These are phyloP conservation scores for Leptinotarsa peninsularis DNA, from an alignment of 2,888 invertebrate species.

Conservation along the genomic window DNA sequence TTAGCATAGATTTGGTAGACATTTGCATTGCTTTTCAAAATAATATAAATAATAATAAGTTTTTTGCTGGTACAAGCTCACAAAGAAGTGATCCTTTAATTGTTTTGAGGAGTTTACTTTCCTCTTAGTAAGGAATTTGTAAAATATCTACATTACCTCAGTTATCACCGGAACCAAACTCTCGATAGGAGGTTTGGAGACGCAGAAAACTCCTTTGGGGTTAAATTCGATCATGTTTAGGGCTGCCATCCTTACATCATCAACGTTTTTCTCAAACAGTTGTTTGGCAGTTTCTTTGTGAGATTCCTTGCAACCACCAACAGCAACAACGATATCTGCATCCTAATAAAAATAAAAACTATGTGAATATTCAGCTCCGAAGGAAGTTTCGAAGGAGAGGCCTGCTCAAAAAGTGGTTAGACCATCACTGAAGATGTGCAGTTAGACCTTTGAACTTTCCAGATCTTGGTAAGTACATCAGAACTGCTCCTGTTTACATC, in stretches of 20 bases:
- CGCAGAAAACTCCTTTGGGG: constrained; percentile 59
- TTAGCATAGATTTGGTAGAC: too few relatives aligned
- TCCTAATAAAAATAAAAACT: constrained; percentile 49
- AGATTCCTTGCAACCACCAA: constrained; percentile 58
- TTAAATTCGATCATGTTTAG: constrained; percentile 62
- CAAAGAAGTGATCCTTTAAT: too few relatives aligned
- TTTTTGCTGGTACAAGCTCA: too few relatives aligned
- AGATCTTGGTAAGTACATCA: too few relatives aligned
- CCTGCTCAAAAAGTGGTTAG: too few relatives aligned
- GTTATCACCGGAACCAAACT: constrained; percentile 63
- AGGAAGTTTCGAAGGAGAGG: too few relatives aligned
- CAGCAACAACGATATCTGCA: constrained; percentile 59
- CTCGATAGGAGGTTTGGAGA: constrained; percentile 62
- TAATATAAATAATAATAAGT: too few relatives aligned
- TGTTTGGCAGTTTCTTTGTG: constrained; percentile 51
- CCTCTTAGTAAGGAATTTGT: neutral
- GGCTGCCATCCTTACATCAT: constrained; percentile 57
- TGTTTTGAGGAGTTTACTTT: too few relatives aligned
- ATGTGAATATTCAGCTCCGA: neutral
- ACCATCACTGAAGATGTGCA: too few relatives aligned
- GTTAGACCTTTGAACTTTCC: too few relatives aligned
- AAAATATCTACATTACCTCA: constrained; percentile 54
- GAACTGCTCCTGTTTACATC: too few relatives aligned
- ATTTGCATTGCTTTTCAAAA: too few relatives aligned
- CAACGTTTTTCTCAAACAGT: constrained; percentile 59